phyloP scores from a whole-genome alignment of 2,797 vertebrate genomes.

The Rousettus madagascariensis region DNA sequence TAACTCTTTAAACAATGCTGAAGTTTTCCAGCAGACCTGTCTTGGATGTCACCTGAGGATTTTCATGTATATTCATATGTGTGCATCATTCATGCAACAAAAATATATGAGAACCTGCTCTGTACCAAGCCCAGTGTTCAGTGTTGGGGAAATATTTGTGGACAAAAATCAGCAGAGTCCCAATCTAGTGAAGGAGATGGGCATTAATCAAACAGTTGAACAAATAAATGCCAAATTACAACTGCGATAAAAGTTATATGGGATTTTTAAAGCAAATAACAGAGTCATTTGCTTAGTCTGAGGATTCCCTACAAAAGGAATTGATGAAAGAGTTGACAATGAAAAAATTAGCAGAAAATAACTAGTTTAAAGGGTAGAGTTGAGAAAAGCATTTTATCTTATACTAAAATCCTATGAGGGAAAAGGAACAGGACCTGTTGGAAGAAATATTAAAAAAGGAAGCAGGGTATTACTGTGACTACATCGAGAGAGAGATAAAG shows the following conservation, averaged over 20 bases:
- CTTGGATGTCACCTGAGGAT: background rate
- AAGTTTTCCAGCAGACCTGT: background rate
- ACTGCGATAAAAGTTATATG: background rate
- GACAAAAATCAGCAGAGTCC: background rate
- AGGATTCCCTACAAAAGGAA: background rate
- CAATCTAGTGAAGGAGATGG: background rate
- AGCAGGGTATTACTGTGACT: background rate
- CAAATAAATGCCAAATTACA: background rate
- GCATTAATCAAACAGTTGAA: background rate
- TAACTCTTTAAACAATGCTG: background rate
- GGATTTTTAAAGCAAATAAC: background rate
- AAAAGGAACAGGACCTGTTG: background rate
- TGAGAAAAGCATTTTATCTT: background rate
- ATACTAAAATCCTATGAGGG: background rate
- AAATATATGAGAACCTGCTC: background rate
- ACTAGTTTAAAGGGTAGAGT: background rate
- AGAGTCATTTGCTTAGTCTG: background rate
- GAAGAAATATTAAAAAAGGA: constrained; percentile 1
- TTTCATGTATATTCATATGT: background rate
- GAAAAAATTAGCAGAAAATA: background rate
- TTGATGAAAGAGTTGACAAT: background rate
- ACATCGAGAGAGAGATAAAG: background rate
- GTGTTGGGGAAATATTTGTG: background rate
- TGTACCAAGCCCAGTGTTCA: background rate
- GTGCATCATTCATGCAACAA: background rate